Percentiles rank a stretch among this genome's conserved stretches.
Evolutionary conservation across 2,888 invertebrate genomes (phyloP).

Genomic region (Pantelozetes paolii): DNA sequence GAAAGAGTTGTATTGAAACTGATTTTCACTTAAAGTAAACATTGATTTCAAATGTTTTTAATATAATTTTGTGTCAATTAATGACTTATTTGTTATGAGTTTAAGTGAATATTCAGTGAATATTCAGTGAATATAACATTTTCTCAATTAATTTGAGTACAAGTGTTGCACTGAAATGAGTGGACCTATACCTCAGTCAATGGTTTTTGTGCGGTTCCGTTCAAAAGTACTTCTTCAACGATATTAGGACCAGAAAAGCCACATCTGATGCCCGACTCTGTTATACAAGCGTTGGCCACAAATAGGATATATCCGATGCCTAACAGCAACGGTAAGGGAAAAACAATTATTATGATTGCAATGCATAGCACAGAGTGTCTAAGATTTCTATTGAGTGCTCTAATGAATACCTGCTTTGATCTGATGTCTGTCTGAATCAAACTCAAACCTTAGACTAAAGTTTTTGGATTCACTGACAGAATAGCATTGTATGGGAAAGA

Average conservation of each 20-base stretch:
- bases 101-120: too few relatives aligned
- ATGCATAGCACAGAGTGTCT: too few relatives aligned
- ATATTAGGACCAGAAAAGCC: conserved; percentile 52
- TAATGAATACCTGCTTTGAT: neutral
- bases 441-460: conserved; percentile 27
- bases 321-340: neutral
- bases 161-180: neutral
- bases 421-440: conserved; percentile 42
- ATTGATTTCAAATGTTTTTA: too few relatives aligned
- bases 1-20: neutral
- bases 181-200: neutral
- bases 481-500: conserved; percentile 53
- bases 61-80: too few relatives aligned
- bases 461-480: conserved; percentile 50
- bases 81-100: too few relatives aligned
- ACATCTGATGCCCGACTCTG: conserved; percentile 51
- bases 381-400: neutral
- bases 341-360: neutral
- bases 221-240: conserved; percentile 4
- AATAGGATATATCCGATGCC: conserved; percentile 22
- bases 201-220: conserved; percentile 11
- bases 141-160: neutral
- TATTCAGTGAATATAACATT: too few relatives aligned
- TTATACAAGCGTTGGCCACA: conserved; percentile 51
- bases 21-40: too few relatives aligned